These are phyloP conservation scores for Argyresthia goedartella DNA, from an alignment of 2,888 invertebrate species.

Conservation along the genomic window DNA sequence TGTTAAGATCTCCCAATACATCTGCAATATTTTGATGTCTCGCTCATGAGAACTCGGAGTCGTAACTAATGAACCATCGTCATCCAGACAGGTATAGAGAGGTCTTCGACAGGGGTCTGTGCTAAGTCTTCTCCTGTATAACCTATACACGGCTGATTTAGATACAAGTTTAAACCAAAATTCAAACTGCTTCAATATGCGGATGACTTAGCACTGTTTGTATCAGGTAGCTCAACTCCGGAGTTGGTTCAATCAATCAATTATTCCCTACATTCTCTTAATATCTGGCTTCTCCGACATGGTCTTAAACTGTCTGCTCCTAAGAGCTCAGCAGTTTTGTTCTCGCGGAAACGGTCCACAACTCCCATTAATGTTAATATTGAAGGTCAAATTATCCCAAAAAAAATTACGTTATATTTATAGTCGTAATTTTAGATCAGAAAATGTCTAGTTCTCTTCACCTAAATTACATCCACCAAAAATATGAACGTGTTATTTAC, in stretches of 20 bases:
- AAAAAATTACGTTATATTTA: slow-evolving; percentile 10
- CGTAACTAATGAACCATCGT: background rate
- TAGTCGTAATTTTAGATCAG: slow-evolving; percentile 13
- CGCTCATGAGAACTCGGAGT: slow-evolving; percentile 4
- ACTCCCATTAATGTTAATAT: slow-evolving; percentile 6
- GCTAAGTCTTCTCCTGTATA: slow-evolving; percentile 14
- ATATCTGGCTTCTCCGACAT: slow-evolving; percentile 4
- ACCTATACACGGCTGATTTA: slow-evolving; percentile 14
- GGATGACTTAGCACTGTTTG: slow-evolving; percentile 16
- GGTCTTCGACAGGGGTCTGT: slow-evolving; percentile 19
- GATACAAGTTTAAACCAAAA: slow-evolving; percentile 5
- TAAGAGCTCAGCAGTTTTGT: slow-evolving; percentile 13
- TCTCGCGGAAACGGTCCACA: slow-evolving; percentile 7
- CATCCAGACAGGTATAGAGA: slow-evolving; percentile 11
- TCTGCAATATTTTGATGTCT: slow-evolving; percentile 10
- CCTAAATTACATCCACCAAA: slow-evolving; percentile 6
- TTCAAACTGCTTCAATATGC: slow-evolving; percentile 18
- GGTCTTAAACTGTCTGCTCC: slow-evolving; percentile 10
- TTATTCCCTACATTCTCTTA: slow-evolving; percentile 7
- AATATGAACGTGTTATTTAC: slow-evolving; percentile 14
- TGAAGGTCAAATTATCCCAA: background rate
- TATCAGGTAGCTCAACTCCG: background rate
- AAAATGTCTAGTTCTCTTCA: slow-evolving; percentile 10
- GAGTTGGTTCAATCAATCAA: background rate
- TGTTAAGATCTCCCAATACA: slow-evolving; percentile 11